Percentiles rank a stretch among this genome's conserved stretches.
These are phyloP conservation scores for Bombus waltoni DNA, from an alignment of 1,140 invertebrate species.

Conservation along the genomic window DNA sequence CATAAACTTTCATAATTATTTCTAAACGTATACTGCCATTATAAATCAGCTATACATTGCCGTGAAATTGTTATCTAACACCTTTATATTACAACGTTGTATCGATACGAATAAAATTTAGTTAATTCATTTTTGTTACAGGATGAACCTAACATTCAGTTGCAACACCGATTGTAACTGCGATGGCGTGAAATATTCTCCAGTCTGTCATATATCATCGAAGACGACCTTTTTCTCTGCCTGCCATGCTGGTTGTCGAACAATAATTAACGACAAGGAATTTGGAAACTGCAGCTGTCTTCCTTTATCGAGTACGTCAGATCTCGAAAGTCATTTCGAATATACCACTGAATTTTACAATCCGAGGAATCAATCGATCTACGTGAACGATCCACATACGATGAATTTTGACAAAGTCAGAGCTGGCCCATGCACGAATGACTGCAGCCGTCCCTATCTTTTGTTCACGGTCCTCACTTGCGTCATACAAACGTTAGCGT, in stretches of 20 bases:
- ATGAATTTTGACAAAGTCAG: constrained; percentile 70
- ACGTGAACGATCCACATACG: background rate
- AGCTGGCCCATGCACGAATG: constrained; percentile 83
- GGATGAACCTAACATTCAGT: constrained; percentile 81
- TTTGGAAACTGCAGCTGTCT: constrained; percentile 79
- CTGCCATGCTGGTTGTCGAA: constrained; percentile 85
- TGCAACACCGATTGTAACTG: constrained; percentile 85
- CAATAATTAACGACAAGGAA: constrained; percentile 71
- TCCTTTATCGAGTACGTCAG: background rate
- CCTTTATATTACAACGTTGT: background rate
- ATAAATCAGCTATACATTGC: background rate
- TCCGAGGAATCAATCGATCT: constrained; percentile 11
- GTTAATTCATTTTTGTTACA: constrained; percentile 56
- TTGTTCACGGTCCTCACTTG: constrained; percentile 82
- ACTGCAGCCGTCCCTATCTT: constrained; percentile 81
- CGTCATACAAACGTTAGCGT: constrained; percentile 83
- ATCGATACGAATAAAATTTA: background rate
- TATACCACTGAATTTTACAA: background rate
- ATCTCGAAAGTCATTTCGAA: background rate
- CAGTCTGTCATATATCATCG: constrained; percentile 84
- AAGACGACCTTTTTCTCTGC: constrained; percentile 85
- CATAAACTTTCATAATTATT: background rate
- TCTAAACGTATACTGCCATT: background rate
- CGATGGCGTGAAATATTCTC: constrained; percentile 83
- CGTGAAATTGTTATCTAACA: background rate